Evolutionary conservation across 2,113 vertebrate species (phyloP).

Genomic region (Protobothrops mucrosquamatus): DNA sequence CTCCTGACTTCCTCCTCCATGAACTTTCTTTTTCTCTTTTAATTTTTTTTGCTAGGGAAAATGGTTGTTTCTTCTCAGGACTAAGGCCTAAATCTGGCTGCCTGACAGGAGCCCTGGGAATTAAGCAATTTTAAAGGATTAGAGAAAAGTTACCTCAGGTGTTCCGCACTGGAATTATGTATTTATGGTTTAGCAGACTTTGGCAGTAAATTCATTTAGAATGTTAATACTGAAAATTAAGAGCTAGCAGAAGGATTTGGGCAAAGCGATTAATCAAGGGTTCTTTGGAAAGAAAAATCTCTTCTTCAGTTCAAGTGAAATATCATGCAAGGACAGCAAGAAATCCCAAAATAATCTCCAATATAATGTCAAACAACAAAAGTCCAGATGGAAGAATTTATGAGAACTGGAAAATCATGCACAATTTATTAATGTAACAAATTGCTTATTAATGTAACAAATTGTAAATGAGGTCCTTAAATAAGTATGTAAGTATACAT

Average conservation of each 20-base stretch:
- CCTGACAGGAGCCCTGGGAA: slow-evolving; percentile 45
- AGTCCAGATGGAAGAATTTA: slow-evolving; percentile 57
- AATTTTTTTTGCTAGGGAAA: slow-evolving; percentile 33
- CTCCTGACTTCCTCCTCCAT: neutral
- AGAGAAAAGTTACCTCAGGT: slow-evolving; percentile 30
- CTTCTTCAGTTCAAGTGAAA: slow-evolving; percentile 45
- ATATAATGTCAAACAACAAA: slow-evolving; percentile 37
- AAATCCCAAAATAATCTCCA: slow-evolving; percentile 52
- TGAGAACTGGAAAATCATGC: slow-evolving; percentile 46
- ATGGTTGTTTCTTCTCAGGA: slow-evolving; percentile 43
- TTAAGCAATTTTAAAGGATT: slow-evolving; percentile 45
- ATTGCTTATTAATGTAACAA: slow-evolving; percentile 46
- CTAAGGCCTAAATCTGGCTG: slow-evolving; percentile 35
- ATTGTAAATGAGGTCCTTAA: slow-evolving; percentile 48
- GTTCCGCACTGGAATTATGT: slow-evolving; percentile 37
- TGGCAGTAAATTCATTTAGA: slow-evolving; percentile 57
- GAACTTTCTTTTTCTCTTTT: neutral
- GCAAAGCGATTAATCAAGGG: slow-evolving; percentile 53
- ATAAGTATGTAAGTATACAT: neutral
- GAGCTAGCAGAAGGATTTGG: slow-evolving; percentile 44
- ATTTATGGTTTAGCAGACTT: slow-evolving; percentile 53
- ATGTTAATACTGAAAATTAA: slow-evolving; percentile 51
- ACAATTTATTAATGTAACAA: slow-evolving; percentile 55
- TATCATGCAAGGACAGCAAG: slow-evolving; percentile 11
- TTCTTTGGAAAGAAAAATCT: slow-evolving; percentile 53